Base-by-base conservation (phyloP, 2,888 invertebrate genomes). In the Caenorhabditis zanzibari region DNA sequence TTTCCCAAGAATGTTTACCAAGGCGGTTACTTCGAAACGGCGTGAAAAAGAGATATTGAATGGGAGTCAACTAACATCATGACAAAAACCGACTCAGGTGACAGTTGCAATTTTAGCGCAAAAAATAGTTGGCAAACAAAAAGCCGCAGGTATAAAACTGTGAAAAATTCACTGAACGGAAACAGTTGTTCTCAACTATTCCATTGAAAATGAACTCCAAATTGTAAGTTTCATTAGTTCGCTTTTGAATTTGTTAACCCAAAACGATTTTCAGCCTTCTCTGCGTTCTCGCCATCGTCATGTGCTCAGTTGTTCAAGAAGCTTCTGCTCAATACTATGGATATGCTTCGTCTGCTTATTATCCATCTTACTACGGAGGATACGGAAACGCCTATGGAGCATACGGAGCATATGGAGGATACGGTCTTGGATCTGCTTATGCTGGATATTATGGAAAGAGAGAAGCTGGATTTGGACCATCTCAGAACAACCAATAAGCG, bases 261-360 rank as follows among this genome's bases (percentile, higher is more conserved):
- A 2, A 52, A 2, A 10, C 12, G 2, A 10, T 38, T 47, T 66
- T 2, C 75, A 75, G 75, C 47, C 75, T 75, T 47, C 75, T 75
- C 66, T 77, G 77, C n/a, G 69, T 71, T 14, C 61, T 77, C 47
- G 77, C 77, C 52, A 24, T 77, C 63, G 52, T 61, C 71, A 69
- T 77, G 77, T 77, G 77, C 77, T 77, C 77, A 10, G 49, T 77
- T 69, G 71, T 77, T 63, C 77, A 77, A 61, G 77, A 77, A 59
- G 41, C 77, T 44, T 71, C 77, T 49, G 69, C 77, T 71, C 77
- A 77, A 63, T 69, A 71, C 59, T 63, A 63, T 28, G 77, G 77
- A 63, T 74, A 74, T 47, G 72, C 72, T 24, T 72, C 72, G 28
- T 54, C 74, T n/a, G n/a, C n/a, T 38, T 74, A 63, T 32, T 74